A percentile compares a stretch with the other conserved stretches of the same genome.
Evolutionary conservation across 2,888 invertebrate genomes (phyloP).

Genomic region (Stomorhina lunata): DNA sequence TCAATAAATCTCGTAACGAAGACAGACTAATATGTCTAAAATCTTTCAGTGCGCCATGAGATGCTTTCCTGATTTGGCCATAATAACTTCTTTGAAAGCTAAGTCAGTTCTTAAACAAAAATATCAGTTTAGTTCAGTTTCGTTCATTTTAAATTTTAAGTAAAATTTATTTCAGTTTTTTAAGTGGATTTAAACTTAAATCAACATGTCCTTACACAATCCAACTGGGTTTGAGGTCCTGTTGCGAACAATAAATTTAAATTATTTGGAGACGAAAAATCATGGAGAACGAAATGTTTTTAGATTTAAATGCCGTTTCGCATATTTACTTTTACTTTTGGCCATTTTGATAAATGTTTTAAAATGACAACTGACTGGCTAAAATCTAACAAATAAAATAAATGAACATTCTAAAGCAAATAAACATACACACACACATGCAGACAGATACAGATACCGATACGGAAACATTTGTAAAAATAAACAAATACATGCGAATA

Average conservation of each 20-base stretch:
- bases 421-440: neutral
- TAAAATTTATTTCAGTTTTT: neutral
- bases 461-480: neutral
- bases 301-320: neutral
- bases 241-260: slow-evolving; percentile 6
- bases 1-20: too few relatives aligned
- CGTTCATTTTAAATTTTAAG: neutral
- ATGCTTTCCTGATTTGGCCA: too few relatives aligned
- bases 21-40: too few relatives aligned
- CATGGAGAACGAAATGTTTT: slow-evolving; percentile 17
- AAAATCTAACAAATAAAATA: slow-evolving; percentile 45
- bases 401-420: too few relatives aligned
- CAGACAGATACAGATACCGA: neutral
- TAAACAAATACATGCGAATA: neutral
- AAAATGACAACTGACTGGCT: slow-evolving; percentile 48
- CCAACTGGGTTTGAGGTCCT: neutral
- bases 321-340: slow-evolving; percentile 57
- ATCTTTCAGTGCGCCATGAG: too few relatives aligned
- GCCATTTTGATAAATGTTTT: slow-evolving; percentile 57
- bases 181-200: neutral
- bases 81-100: too few relatives aligned
- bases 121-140: neutral
- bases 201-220: neutral
- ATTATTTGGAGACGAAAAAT: neutral
- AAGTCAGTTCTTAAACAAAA: too few relatives aligned